Evolutionary conservation across 2,797 vertebrate genomes (phyloP).

Genomic region (Potorous gilbertii): DNA sequence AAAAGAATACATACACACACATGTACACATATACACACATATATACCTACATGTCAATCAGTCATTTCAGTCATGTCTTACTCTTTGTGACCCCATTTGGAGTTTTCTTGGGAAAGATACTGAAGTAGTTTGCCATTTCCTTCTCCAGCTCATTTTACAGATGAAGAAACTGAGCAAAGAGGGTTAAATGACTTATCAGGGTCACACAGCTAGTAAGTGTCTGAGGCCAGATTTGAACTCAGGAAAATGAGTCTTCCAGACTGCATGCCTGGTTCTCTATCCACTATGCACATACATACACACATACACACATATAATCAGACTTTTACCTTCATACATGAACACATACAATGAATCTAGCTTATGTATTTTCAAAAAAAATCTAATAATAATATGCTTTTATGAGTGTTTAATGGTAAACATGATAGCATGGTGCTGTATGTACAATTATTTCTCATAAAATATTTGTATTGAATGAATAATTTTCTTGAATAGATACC

Average conservation of each 20-base stretch:
- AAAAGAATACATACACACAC: background rate
- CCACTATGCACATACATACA: background rate
- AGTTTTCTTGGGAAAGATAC: background rate
- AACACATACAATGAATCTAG: background rate
- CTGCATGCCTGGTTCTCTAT: background rate
- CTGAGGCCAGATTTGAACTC: background rate
- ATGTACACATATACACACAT: background rate
- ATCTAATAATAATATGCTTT: background rate
- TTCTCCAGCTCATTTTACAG: background rate
- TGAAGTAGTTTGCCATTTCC: background rate
- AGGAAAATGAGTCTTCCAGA: background rate
- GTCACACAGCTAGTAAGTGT: background rate
- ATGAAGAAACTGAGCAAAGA: background rate
- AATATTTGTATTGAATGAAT: background rate
- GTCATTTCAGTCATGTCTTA: background rate
- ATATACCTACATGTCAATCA: background rate
- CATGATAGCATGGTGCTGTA: conserved; percentile 18
- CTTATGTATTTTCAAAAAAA: background rate
- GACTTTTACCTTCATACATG: no score
- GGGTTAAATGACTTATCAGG: background rate
- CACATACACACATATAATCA: background rate
- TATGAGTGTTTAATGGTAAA: background rate
- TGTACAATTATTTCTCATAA: background rate
- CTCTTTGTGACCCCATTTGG: background rate
- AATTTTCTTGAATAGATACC: background rate